Evolutionary conservation across 2,113 vertebrate species (phyloP), one percentile per base, ranked within the genome.

Genomic region (Eupsittula cactorum): DNA sequence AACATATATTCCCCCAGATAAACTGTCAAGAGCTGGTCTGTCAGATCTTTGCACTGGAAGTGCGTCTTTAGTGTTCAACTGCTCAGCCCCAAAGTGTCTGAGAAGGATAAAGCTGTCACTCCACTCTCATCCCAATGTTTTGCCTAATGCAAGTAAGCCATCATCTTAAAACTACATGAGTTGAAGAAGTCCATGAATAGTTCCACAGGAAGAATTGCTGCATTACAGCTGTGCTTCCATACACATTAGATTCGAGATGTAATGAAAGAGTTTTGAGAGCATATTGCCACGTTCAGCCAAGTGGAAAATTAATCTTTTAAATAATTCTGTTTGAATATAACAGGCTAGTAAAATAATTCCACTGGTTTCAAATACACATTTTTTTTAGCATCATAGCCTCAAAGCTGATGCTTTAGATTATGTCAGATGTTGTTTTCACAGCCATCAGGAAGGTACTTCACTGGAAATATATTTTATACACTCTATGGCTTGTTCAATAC

Each of bases 81-180:
- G 50, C 42, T 73, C 57, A 92, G 46, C 65, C 77, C 28, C 39
- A 70, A 95, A 49, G 65, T 83, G 31, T 31, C 18, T 82, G 31
- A 37, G 63, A 80, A 84, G 39, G 7, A 41, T 27, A 92, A 78
- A 59, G 50, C 49, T 79, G 53, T 53, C 47, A 57, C 44, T 92
- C 33, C 33, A 47, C 60, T 78, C 21, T 60, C 67, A 35, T 41
- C 29, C 68, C 83, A 86, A 1, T 62, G 16, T 88, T 96, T 94
- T 92, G 64, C 86, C 90, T 55, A n/a, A 92, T 95, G 73, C 80
- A 92, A 88, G 24, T 78, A 59, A 90, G 16, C n/a, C 63, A 52
- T 83, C 37, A 33, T 50, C 35, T 55, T 78, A 89, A 82, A 77
- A 15, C 53, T 77, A 63, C 15, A 41, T 49, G 42, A 80, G 77